Base-by-base conservation (phyloP, 2,888 invertebrate species). In the Erynnis tages region DNA sequence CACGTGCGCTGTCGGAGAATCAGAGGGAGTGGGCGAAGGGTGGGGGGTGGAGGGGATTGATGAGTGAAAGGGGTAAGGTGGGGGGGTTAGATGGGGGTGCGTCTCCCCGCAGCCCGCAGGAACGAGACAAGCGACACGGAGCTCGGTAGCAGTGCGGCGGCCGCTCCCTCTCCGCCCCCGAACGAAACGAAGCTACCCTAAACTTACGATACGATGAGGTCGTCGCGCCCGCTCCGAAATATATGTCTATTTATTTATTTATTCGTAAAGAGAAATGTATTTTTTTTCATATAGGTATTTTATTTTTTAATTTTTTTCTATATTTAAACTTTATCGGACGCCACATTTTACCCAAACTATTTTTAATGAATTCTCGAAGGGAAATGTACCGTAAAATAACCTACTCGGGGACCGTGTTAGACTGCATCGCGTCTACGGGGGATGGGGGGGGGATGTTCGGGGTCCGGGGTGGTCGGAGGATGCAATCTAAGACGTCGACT, bases 241-340 rank as follows among this genome's bases (percentile, higher is more conserved):
- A 75, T 76, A 79, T 71, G 68, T 73, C 73, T 79, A 79, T 75
- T 21, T 38, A 38, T 38, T 23, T 71, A 60, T 70, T 71, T 80
- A 79, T 75, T 76, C 68, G 71, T 78, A 81, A 76, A 80, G 79
- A 81, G 74, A 80, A 79, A 69, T 80, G 75, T 73, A 73, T 74
- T 76, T 75, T 64, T 76, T 62, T 79, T 78, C 76, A 79, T 74
- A 81, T 77, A 80, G 67, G 70, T 78, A 76, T 80, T 79, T 68
- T 60, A 60, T 61, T 74, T 74, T 76, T 79, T 50, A 19, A 14
- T 37, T 44, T 37, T 74, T 71, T 73, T 75, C 73, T 81, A 74
- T 80, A 79, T 77, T 73, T 81, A 79, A 78, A 76, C 65, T 71
- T 75, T 77, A 79, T 75, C 82, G 87, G 87, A 88, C 87, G 87